Evolutionary conservation across 2,113 vertebrate genomes (phyloP), one percentile per base, ranked within the genome.

Genomic region (Egretta garzetta): DNA sequence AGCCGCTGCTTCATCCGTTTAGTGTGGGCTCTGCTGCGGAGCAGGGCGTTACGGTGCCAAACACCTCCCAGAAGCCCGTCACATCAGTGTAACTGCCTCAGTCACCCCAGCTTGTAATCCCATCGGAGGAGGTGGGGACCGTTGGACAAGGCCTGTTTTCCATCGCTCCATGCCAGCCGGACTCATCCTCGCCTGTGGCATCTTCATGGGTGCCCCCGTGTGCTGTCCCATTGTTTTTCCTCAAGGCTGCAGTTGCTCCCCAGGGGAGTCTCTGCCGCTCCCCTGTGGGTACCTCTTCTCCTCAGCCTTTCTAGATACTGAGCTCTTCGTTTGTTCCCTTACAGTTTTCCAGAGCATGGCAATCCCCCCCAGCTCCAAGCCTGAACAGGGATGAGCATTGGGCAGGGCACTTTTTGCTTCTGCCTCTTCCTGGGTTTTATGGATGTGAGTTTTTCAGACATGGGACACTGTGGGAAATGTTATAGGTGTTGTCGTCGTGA

Each of bases 201-300:
- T 33, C 59, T 28, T 37, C 7, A 39, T 13, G 19, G 13, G 18
- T 32, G 30, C 33, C 7, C 6, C 26, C 1, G 1, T 1, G 5
- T 50, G 41, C 60, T 73, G 19, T 43, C 79, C 41, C 62, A 8
- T 19, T 21, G 14, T 10, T 87, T 41, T 74, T 21, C 55, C 49
- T 32, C 26, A n/a, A 53, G 75, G 56, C 32, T 52, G 43, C 33
- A 39, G 49, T 45, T 26, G 4, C 37, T 53, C 43, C 49, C 10
- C 28, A 24, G 72, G 0, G 2, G 14, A 14, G 23, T 16, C 72
- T 55, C 15, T 21, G 41, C 21, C 26, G 14, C 27, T 58, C 30
- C n/a, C 27, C 37, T 33, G 15, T 23, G 71, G 26, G 52, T 5
- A 50, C 12, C 32, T 56, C 37, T 62, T 60, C 79, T 49, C 19